Conservation (phyloP, 2,113 vertebrate genomes). For the Vulpes lagopus region DNA sequence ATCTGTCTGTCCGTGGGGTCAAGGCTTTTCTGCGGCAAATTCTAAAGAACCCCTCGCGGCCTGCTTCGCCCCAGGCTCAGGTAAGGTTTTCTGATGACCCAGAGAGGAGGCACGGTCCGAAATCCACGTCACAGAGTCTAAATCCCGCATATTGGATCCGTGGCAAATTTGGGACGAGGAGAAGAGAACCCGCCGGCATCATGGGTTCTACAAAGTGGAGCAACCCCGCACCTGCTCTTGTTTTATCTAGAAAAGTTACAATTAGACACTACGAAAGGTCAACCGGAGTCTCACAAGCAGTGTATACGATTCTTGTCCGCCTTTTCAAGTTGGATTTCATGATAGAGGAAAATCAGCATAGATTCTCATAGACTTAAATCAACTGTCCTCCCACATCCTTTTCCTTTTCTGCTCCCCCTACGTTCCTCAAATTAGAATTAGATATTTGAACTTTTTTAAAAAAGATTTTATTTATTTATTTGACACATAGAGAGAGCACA, state of each 20-base stretch:
- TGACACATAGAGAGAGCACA: too few relatives aligned
- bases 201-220: neutral
- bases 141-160: neutral
- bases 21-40: neutral
- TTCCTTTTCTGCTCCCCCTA: neutral
- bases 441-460: neutral
- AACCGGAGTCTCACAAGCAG: neutral
- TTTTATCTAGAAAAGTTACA: neutral
- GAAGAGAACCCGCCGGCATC: neutral
- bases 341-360: slow-evolving; percentile 1
- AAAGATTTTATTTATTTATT: too few relatives aligned
- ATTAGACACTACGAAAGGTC: neutral
- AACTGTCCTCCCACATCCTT: neutral
- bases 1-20: neutral
- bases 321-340: slow-evolving; percentile 26
- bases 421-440: neutral
- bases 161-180: neutral
- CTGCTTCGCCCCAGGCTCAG: neutral
- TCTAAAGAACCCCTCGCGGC: neutral
- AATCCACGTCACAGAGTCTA: neutral
- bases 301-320: neutral
- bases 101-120: neutral
- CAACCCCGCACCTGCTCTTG: neutral
- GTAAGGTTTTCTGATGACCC: neutral
- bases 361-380: slow-evolving; percentile 14